A percentile compares a stretch with the other conserved stretches of the same genome.
Evolutionary conservation across 2,797 vertebrate genomes (phyloP).

Genomic region (Xiphorhynchus erythropygius): DNA sequence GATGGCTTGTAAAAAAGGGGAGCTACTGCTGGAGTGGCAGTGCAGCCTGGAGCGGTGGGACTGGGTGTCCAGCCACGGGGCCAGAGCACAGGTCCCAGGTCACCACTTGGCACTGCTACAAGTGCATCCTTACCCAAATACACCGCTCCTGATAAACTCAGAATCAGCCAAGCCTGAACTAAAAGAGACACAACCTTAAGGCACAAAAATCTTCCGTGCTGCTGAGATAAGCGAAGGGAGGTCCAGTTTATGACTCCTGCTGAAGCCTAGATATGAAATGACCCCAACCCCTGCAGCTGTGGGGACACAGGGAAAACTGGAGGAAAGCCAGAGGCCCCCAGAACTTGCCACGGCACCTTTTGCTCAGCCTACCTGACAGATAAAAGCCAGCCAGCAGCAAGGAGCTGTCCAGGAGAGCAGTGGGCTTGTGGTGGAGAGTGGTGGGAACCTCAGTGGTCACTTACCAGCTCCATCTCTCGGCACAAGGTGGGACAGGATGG

Average conservation of each 20-base stretch:
- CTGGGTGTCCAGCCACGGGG: rapidly evolving
- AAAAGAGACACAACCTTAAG: neutral
- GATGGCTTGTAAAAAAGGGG: too few species aligned
- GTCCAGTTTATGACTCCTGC: neutral
- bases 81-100: rapidly evolving
- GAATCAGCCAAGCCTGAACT: neutral
- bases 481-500: neutral
- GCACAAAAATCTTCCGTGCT: neutral
- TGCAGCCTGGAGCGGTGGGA: neutral
- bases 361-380: neutral
- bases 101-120: neutral
- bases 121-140: neutral
- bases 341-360: neutral
- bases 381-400: neutral
- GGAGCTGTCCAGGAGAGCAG: neutral
- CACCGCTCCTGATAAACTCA: rapidly evolving
- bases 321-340: neutral
- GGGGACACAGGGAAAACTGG: neutral
- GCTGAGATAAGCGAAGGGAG: neutral
- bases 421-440: neutral
- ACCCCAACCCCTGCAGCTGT: too few species aligned
- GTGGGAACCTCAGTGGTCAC: rapidly evolving
- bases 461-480: neutral
- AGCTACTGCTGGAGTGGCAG: neutral
- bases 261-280: neutral